These are phyloP conservation scores for Columba guinea DNA, from an alignment of 2,797 vertebrate genomes.

Conservation along the genomic window DNA sequence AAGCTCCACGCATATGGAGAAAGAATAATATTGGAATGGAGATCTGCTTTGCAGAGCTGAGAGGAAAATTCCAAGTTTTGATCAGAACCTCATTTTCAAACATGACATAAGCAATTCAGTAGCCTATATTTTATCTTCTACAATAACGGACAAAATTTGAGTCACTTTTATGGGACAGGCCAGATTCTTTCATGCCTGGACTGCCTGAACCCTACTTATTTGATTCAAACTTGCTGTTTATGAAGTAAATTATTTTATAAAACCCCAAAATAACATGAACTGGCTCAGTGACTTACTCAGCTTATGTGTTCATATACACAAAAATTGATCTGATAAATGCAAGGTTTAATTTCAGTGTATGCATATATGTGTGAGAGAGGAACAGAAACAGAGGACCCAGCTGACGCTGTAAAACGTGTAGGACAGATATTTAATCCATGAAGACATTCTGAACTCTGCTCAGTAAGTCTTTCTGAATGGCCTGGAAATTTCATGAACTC, in stretches of 20 bases:
- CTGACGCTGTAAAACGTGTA: background rate
- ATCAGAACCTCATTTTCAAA: background rate
- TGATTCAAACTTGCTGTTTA: background rate
- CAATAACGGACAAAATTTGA: background rate
- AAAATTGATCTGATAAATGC: background rate
- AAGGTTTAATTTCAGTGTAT: background rate
- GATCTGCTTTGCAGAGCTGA: conserved; percentile 35
- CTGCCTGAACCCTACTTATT: background rate
- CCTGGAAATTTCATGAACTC: conserved; percentile 3
- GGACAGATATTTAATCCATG: background rate
- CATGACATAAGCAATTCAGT: background rate
- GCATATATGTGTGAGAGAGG: background rate
- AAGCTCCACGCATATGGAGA: conserved; percentile 29
- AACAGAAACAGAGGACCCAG: background rate
- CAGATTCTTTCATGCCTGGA: background rate
- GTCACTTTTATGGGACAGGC: background rate
- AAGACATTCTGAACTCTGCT: conserved; percentile 22
- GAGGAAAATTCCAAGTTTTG: conserved; percentile 36
- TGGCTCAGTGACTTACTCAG: background rate
- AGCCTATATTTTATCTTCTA: background rate
- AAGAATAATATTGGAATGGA: conserved; percentile 40
- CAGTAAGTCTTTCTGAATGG: conserved; percentile 8
- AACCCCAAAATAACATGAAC: background rate
- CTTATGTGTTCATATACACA: background rate
- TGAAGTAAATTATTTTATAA: background rate